Conservation (phyloP, 2,113 vertebrate genomes). For the Megaptera novaeangliae region DNA sequence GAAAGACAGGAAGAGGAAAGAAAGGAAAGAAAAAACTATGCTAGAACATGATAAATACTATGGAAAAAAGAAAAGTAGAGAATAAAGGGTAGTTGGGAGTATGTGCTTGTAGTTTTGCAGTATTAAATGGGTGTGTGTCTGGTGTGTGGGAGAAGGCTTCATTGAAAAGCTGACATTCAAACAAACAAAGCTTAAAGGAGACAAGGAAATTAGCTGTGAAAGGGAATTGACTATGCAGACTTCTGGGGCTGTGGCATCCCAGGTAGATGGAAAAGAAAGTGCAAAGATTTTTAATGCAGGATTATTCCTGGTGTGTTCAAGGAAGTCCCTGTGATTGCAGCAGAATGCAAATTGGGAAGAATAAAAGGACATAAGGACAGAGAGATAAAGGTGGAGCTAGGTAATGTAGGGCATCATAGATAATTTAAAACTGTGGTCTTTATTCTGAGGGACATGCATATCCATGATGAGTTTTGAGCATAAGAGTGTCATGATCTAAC, state of each 20-base stretch:
- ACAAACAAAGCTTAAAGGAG: background rate
- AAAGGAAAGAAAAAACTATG: background rate
- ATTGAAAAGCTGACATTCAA: background rate
- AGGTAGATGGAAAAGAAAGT: background rate
- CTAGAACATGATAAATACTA: background rate
- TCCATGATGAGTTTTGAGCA: background rate
- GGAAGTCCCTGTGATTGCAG: background rate
- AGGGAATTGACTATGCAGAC: background rate
- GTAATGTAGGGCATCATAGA: background rate
- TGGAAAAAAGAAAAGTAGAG: background rate
- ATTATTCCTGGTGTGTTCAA: background rate
- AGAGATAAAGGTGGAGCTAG: background rate
- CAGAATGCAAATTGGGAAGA: background rate
- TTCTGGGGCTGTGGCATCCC: background rate
- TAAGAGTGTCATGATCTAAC: background rate
- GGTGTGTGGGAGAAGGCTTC: background rate
- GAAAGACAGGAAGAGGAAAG: too few relatives aligned
- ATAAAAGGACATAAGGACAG: background rate
- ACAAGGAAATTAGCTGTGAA: background rate
- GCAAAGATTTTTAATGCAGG: background rate
- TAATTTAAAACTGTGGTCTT: background rate
- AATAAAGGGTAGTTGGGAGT: background rate
- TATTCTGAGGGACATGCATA: background rate
- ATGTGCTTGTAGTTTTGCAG: background rate
- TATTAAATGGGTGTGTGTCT: background rate